Base-by-base conservation (phyloP, 2,113 vertebrate genomes). In the Carollia perspicillata region DNA sequence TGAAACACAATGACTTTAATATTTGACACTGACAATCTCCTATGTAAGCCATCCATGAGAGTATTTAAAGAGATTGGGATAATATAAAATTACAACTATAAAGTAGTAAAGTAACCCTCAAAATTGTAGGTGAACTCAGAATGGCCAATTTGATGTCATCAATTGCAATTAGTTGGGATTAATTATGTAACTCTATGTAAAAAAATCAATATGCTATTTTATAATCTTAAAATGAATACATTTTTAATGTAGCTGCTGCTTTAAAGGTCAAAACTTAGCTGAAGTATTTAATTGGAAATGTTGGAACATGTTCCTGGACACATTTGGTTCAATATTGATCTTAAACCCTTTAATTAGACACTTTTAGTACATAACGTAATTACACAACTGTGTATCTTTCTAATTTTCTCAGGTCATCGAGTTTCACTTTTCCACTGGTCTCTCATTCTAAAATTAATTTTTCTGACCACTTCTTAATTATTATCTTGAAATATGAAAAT, bases 311-410 rank as follows among this genome's bases (percentile, higher is more conserved):
- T 44, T 89, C 33, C 26, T 95, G 51, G 80, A 93, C 18, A 86
- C n/a, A 72, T 84, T 96, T 87, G 53, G 5, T 97, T 22, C 2
- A 80, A 93, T 97, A 97, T 78, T 98, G 91, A 95, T 95, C 95
- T 94, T 95, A 89, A 95, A 96, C 17, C 14, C 35, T 47, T 97
- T 97, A 92, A 84, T 78, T 89, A 87, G 93, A 94, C 51, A 87
- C 74, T 94, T 96, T 94, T 92, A 94, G 49, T 92, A 60, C 47
- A 68, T 74, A 28, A 90, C 20, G 83, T 89, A 89, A 92, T 95
- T 91, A 30, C 18, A 84, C 93, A 79, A 92, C 26, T 96, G 17
- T 51, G 51, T 74, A 90, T 40, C 44, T 65, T 79, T 22, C 33
- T 84, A 30, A 94, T 96, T 93, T 40, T 84, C 60, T 92, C 42